These are phyloP conservation scores for Psylliodes chrysocephalus DNA, from an alignment of 2,888 invertebrate genomes.

Conservation along the genomic window DNA sequence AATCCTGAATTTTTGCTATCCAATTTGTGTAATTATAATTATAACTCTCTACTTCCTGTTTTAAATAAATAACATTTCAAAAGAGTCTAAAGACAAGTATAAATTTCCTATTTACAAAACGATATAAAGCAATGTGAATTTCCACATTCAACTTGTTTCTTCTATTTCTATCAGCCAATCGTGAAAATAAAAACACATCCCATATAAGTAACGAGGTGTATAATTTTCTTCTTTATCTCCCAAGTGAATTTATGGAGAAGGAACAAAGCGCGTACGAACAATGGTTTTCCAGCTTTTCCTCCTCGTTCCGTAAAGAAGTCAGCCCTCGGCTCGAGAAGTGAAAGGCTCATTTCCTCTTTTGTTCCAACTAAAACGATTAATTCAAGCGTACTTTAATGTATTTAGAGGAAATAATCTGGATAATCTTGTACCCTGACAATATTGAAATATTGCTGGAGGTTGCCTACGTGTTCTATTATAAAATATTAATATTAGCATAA, in stretches of 20 bases:
- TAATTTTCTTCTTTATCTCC: conserved; percentile 27
- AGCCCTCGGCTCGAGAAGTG: conserved; percentile 12
- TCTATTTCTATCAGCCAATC: no score
- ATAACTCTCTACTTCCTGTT: no score
- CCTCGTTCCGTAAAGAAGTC: conserved; percentile 17
- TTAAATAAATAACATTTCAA: no score
- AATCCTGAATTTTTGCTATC: no score
- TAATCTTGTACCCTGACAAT: neutral
- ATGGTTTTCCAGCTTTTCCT: conserved; percentile 22
- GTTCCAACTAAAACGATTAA: conserved; percentile 28
- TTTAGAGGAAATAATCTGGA: neutral
- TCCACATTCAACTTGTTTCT: no score
- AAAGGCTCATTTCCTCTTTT: conserved; percentile 41
- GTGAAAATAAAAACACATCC: neutral
- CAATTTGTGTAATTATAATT: no score
- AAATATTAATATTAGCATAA: no score
- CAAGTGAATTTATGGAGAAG: conserved; percentile 23
- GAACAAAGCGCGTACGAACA: conserved; percentile 33
- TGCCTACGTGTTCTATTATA: no score
- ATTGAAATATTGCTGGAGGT: neutral
- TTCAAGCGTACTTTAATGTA: conserved; percentile 27
- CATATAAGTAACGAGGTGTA: conserved; percentile 23
- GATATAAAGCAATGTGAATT: no score
- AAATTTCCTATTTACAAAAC: no score
- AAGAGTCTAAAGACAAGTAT: no score